A percentile compares a stretch with the other conserved stretches of the same genome.
Conservation (phyloP, 2,113 vertebrate species). For the Onychorhynchus coronatus region DNA sequence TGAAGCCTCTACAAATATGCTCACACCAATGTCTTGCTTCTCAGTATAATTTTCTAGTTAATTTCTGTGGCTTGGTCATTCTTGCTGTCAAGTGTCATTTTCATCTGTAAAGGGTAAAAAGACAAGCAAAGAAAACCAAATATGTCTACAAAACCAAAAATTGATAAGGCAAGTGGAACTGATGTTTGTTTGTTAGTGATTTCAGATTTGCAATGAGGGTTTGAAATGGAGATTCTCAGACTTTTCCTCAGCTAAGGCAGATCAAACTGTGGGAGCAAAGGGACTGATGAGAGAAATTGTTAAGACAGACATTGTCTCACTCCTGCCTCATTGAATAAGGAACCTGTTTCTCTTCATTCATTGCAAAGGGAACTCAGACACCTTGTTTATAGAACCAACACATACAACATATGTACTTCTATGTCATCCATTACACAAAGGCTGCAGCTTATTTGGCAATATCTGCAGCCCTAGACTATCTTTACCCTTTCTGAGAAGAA, state of each 20-base stretch:
- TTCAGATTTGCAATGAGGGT: neutral
- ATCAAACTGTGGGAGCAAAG: neutral
- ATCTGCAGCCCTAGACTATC: neutral
- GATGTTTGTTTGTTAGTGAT: neutral
- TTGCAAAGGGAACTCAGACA: neutral
- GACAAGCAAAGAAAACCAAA: neutral
- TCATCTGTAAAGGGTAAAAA: neutral
- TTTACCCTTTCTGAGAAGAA: neutral
- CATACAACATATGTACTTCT: neutral
- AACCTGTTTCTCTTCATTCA: neutral
- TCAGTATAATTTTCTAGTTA: neutral
- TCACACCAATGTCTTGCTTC: accelerated
- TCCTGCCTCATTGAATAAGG: neutral
- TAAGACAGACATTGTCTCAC: neutral
- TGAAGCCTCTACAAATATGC: neutral
- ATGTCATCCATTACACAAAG: neutral
- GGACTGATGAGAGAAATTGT: neutral
- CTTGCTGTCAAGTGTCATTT: neutral
- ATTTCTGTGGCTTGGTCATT: neutral
- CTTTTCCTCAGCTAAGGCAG: neutral
- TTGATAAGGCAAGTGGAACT: neutral
- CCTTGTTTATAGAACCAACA: neutral
- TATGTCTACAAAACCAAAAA: neutral
- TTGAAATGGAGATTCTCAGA: neutral
- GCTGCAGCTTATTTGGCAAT: neutral